Evolutionary conservation across 53 echinoderm and acorn worm species (phyloP), one percentile per base, ranked within the genome.

Genomic region (Astropecten irregularis): DNA sequence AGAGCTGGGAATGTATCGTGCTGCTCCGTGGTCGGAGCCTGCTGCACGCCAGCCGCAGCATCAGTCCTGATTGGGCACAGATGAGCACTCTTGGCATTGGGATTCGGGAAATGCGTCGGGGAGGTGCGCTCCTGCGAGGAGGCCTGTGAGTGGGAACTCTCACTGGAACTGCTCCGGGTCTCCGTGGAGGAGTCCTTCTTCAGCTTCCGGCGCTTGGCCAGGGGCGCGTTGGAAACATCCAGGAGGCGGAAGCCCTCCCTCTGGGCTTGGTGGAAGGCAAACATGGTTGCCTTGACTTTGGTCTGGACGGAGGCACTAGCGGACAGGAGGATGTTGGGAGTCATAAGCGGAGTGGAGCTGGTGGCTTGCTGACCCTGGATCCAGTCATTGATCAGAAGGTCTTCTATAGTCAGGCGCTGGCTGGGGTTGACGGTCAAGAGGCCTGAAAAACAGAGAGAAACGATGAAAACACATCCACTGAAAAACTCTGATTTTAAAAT

Each of bases 161-260:
- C 99, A 32, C 93, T 91, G 31, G 99, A 99, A 77, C 95, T 95
- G 82, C 99, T 99, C n/a, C 99, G 84, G 2, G 94, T 92, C 61
- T 95, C 99, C 0, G 92, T 99, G 48, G 99, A 99, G 7, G 92
- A 92, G 83, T 99, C 90, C 68, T 97, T 99, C 83, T 99, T 99
- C 50, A 87, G 61, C 69, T 99, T 99, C 3, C 99, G 84, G 54
- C 99, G 82, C 81, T 99, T 99, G n/a, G 99, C 99, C 2, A 99
- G 84, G 2, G 99, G 99, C 14, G 99, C 99, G 48, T 99, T 90
- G 40, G 94, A 94, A 23, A 99, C 99, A 49, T 99, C 99, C 69
- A 95, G 90, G 11, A 99, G 74, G 16, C 85, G 90, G 90, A 99
- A 99, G 32, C 99, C 95, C 73, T 95, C 91, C 16, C 95, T 40